Evolutionary conservation across 1,140 invertebrate species (phyloP), one percentile per base, ranked within the genome.

Genomic region (Bombus terrestris): DNA sequence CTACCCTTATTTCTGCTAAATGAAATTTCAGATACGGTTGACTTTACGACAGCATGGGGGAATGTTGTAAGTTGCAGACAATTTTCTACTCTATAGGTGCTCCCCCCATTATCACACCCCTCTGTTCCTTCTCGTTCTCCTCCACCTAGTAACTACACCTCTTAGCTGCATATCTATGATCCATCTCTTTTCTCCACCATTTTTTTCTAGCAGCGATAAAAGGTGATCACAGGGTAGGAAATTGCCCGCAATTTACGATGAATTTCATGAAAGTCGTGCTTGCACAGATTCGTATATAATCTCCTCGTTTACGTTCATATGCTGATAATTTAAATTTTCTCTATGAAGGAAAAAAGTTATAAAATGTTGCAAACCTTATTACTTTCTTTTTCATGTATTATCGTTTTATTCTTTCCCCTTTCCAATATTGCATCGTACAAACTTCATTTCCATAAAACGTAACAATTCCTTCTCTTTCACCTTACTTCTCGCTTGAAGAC

Each of bases 31-130:
- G 32, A 73, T 62, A 35, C 72, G 25, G 12, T 22, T 3, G 2
- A 28, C 32, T 47, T 35, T 47, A 10, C 41, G 41, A 8, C 37
- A 35, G 25, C 8, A 41, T 2, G 10, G 53, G 10, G 6, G 28
- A 66, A 76, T 53, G 35, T 68, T 37, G 10, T 37, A 83, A 77
- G 35, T 69, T 53, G 28, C 39, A n/a, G 13, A 75, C 41, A 43
- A 76, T 76, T 83, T 83, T 73, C 80, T 81, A 37, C 53, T 57
- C n/a, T 73, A 41, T 64, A 82, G 74, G 32, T 82, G 37, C 64
- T 41, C 12, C 13, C 47, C 68, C 53, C 13, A 15, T 39, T 28
- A 68, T 32, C 73, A n/a, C 22, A 12, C 8, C n/a, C 3, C 66
- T 47, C 35, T 25, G 15, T 53, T 76, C 25, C 53, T 69, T 68